Base-by-base conservation (phyloP, 2,797 vertebrate genomes). In the Hafferia zeledoni region DNA sequence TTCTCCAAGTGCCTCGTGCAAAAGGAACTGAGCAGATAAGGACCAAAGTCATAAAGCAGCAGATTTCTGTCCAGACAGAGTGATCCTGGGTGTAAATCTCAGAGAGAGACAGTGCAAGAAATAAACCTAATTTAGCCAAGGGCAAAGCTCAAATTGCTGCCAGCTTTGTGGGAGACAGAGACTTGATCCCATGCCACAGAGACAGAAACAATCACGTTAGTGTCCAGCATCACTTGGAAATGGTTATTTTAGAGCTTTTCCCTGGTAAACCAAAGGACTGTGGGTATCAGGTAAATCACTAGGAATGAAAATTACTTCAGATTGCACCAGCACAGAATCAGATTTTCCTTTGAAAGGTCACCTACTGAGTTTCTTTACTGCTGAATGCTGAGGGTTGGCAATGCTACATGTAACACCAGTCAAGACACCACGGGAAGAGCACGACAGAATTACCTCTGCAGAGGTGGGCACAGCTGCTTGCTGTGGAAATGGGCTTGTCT, bases 91-190 rank as follows among this genome's bases (percentile, higher is more conserved):
- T 56, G 37, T 49, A 87, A 92, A 85, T 20, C 59, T 82, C 47
- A 43, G 33, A 65, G 77, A 75, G 43, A 75, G 81, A 74, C 25
- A 87, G 89, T 13, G 25, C 18, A 86, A 88, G 72, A 93, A 92
- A 92, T 49, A 69, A 78, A 82, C 16, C 22, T 56, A 5, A 41
- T 90, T 60, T 49, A 95, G 52, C 52, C 70, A 87, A 88, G 67
- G 59, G 67, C 77, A 95, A 33, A 79, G 83, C 80, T 95, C 47
- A 49, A 59, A 90, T 50, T 88, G 77, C 88, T 94, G 93, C 80
- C 70, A 95, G 59, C 52, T 95, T 85, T 56, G 33, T 20, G 33
- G 44, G 44, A 90, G 74, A 33, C 91, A 76, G 39, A 67, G 57
- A 46, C 43, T 90, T 71, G 31, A 83, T 76, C 67, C 72, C 72